These are phyloP conservation scores for Hylaea fasciaria DNA, from an alignment of 2,888 invertebrate genomes.

Conservation along the genomic window DNA sequence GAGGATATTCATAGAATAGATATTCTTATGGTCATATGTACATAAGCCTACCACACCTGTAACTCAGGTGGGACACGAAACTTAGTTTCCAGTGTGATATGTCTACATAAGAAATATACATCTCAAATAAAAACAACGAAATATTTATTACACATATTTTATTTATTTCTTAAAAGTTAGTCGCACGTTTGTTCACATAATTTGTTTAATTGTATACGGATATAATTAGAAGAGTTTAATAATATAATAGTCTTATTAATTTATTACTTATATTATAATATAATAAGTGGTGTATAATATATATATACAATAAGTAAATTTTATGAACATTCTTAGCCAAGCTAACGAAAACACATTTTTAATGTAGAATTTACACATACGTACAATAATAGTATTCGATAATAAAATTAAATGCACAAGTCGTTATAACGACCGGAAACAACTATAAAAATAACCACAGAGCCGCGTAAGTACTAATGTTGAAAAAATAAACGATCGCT, in stretches of 20 bases:
- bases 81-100: too few species aligned
- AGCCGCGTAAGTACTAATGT: constrained; percentile 7
- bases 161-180: constrained; percentile 35
- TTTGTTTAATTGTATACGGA: constrained; percentile 32
- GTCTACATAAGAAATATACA: too few species aligned
- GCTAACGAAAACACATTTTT: constrained; percentile 25
- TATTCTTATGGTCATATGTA: too few species aligned
- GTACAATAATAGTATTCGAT: constrained; percentile 5
- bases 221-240: constrained; percentile 29
- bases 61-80: too few species aligned
- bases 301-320: constrained; percentile 18
- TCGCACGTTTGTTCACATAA: constrained; percentile 35
- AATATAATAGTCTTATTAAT: constrained; percentile 33
- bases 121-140: constrained; percentile 5
- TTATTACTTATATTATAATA: constrained; percentile 19
- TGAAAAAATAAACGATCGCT: constrained; percentile 12
- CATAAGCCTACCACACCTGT: too few species aligned
- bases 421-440: constrained; percentile 24
- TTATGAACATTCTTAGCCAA: constrained; percentile 22
- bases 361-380: constrained; percentile 22
- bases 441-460: constrained; percentile 6
- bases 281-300: constrained; percentile 15
- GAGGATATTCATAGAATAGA: too few species aligned
- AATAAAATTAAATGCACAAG: constrained; percentile 29
- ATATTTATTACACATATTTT: constrained; percentile 30